Conservation (phyloP, 2,888 invertebrate genomes). For the Petrophora chlorosata region DNA sequence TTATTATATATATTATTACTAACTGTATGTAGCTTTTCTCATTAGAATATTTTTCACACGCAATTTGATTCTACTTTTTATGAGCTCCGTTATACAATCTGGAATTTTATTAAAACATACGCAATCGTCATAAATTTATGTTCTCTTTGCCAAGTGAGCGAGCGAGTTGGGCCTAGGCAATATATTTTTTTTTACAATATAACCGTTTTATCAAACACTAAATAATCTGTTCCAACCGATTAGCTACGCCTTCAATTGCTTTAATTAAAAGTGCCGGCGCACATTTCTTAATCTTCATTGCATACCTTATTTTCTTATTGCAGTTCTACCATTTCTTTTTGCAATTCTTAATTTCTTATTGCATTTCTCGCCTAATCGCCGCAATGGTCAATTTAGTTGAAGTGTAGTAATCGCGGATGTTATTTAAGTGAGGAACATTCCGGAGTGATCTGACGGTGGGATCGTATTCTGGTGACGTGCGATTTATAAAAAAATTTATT, state of each 20-base stretch:
- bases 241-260: constrained; percentile 13
- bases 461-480: constrained; percentile 9
- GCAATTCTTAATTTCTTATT: constrained; percentile 52
- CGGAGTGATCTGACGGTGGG: constrained; percentile 42
- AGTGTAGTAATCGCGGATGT: constrained; percentile 70
- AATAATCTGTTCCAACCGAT: no score
- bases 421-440: constrained; percentile 64
- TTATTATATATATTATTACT: no score
- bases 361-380: constrained; percentile 70
- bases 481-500: background rate
- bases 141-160: no score
- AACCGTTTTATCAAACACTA: no score
- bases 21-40: no score
- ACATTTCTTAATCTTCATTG: constrained; percentile 24
- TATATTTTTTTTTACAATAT: no score
- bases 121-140: no score
- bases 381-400: constrained; percentile 58
- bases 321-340: constrained; percentile 14
- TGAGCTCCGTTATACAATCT: no score
- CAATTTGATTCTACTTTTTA: no score
- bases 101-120: no score
- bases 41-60: no score
- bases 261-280: constrained; percentile 21
- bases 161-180: no score
- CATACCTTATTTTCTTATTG: constrained; percentile 33